Evolutionary conservation across 2,797 vertebrate species (phyloP), one percentile per base, ranked within the genome.

Genomic region (Xerus rutilus): DNA sequence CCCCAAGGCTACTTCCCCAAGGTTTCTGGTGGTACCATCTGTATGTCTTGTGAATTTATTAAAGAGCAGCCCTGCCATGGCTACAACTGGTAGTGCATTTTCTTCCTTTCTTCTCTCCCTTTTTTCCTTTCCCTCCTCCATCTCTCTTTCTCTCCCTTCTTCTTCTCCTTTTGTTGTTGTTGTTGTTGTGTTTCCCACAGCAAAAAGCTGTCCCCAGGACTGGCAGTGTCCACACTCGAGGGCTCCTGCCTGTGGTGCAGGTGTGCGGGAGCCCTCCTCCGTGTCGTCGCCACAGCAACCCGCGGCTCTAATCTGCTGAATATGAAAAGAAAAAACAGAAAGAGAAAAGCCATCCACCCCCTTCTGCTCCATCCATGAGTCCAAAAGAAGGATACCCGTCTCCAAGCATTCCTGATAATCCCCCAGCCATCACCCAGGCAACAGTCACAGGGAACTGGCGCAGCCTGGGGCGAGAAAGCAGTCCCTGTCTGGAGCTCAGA

Each of bases 271-370:
- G 98, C 98, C 97, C 97, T 98, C 97, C 98, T 98, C 98, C 30
- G 45, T 98, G 98, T 98, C 0, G 92, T 99, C 97, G 17, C 98
- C 98, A 98, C 98, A 98, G 99, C 98, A 99, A 99, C 98, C 98
- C 98, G 97, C 93, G 91, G 95, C 97, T 98, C 98, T 99, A 99
- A 99, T 99, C 98, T 98, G 97, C 97, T 98, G 98, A 98, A 98
- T 98, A 98, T 98, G 98, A 98, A 98, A 98, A 98, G 98, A 97
- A 98, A 97, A 97, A 98, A 81, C 96, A 98, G 97, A 98, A 97
- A 98, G 97, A 98, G 98, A 98, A 99, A 98, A 98, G 97, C 97
- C 97, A 98, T 98, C 98, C 98, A 98, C 98, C 97, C 98, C 98
- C 98, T 98, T 98, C 98, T 98, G 98, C 97, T 98, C 96, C 96